phyloP scores from a whole-genome alignment of 2,888 invertebrate genomes.

The Melipona beecheii region DNA sequence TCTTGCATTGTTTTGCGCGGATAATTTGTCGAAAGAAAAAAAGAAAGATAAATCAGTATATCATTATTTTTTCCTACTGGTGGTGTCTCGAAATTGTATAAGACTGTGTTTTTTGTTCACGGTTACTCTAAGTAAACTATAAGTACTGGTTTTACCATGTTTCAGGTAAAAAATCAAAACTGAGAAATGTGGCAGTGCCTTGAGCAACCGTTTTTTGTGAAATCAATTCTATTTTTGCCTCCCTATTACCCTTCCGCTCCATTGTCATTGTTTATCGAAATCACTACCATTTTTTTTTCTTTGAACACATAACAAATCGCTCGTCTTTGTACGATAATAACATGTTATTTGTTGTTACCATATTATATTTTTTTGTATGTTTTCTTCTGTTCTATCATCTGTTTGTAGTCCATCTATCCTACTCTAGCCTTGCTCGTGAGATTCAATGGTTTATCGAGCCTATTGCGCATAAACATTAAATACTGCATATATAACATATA shows the following conservation, averaged over 20 bases:
- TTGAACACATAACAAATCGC: slow-evolving; percentile 83
- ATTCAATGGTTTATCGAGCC: slow-evolving; percentile 80
- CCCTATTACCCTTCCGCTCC: slow-evolving; percentile 67
- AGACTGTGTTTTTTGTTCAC: slow-evolving; percentile 52
- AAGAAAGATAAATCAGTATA: slow-evolving; percentile 21
- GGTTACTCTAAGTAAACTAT: slow-evolving; percentile 74
- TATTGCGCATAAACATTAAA: slow-evolving; percentile 77
- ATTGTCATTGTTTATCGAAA: slow-evolving; percentile 53
- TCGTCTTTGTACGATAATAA: slow-evolving; percentile 82
- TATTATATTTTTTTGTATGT: slow-evolving; percentile 54
- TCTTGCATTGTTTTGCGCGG: slow-evolving; percentile 30
- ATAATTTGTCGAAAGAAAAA: slow-evolving; percentile 56
- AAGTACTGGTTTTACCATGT: slow-evolving; percentile 69
- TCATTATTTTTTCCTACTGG: slow-evolving; percentile 38
- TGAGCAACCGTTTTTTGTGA: slow-evolving; percentile 81
- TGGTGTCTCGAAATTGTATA: slow-evolving; percentile 55
- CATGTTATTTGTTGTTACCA: slow-evolving; percentile 50
- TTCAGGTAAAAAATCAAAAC: slow-evolving; percentile 72
- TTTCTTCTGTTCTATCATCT: slow-evolving; percentile 68
- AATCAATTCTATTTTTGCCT: slow-evolving; percentile 75
- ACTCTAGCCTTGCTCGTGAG: slow-evolving; percentile 83
- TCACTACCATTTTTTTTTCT: slow-evolving; percentile 53
- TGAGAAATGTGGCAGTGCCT: slow-evolving; percentile 82
- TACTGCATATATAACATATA: slow-evolving; percentile 72
- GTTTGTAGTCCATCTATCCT: slow-evolving; percentile 78